Evolutionary conservation across 2,113 vertebrate species (phyloP), one percentile per base, ranked within the genome.

Genomic region (Ahaetulla prasina): DNA sequence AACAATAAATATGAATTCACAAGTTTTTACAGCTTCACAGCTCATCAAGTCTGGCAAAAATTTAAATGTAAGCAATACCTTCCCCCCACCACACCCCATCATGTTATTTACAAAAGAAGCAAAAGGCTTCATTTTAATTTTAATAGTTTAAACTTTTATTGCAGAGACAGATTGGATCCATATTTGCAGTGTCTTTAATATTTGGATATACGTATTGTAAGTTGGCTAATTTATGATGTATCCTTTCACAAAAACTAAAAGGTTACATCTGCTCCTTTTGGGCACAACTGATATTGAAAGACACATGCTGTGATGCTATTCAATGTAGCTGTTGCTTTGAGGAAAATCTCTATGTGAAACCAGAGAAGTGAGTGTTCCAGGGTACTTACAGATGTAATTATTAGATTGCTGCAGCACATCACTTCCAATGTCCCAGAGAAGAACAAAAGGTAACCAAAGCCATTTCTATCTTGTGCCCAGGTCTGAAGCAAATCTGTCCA

Each of bases 1-100:
- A 93, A 94, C 93, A 96, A 84, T 43, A 92, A 84, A 91, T 74
- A 89, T 84, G 91, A 91, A 91, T 89, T 94, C 93, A 88, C 85
- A 88, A 93, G 88, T 90, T n/a, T n/a, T n/a, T n/a, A n/a, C n/a
- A n/a, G n/a, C n/a, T n/a, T n/a, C 80, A 89, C 89, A 92, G 87
- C 50, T 89, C 92, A 35, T 10, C 84, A 54, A 88, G 2, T 54
- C 55, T 94, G 91, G 90, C 93, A 86, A 89, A 94, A 94, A 87
- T 47, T 89, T 30, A 91, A 39, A 94, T 23, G 93, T 85, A 60
- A 93, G 74, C 55, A 95, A 95, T 22, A 80, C 74, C 92, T 93
- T 91, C 93, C 35, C 80, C 87, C 93, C 91, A 0, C 1, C 50
- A 8, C 47, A 45, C 91, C 92, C 39, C 45, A 49, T 30, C 4